Conservation (phyloP, 2,888 invertebrate genomes). For the Caenorhabditis becei region DNA sequence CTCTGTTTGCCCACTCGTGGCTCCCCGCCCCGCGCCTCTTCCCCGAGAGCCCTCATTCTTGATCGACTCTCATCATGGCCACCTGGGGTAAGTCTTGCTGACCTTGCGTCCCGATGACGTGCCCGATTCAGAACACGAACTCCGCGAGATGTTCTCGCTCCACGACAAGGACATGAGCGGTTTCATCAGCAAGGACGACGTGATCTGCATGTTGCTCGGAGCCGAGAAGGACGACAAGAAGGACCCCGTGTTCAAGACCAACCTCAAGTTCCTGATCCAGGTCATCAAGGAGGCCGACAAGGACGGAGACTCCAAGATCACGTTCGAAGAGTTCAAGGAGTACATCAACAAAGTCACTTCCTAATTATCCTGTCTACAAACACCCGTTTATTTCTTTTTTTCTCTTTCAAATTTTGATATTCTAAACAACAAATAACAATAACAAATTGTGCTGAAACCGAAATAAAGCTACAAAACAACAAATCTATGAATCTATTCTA, state of each 20-base stretch:
- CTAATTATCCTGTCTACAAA: slow-evolving; percentile 23
- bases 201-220: slow-evolving; percentile 76
- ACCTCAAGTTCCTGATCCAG: slow-evolving; percentile 77
- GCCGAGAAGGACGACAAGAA: slow-evolving; percentile 78
- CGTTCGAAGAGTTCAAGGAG: slow-evolving; percentile 78
- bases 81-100: slow-evolving; percentile 56
- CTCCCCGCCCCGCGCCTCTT: slow-evolving; percentile 23
- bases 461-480: slow-evolving; percentile 5
- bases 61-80: slow-evolving; percentile 49
- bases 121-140: slow-evolving; percentile 68
- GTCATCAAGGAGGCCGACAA: slow-evolving; percentile 78
- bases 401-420: background rate
- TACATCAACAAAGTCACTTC: slow-evolving; percentile 75
- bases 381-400: slow-evolving; percentile 29
- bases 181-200: slow-evolving; percentile 76
- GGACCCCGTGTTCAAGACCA: slow-evolving; percentile 78
- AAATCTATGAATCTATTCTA: slow-evolving; percentile 13
- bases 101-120: background rate
- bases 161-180: slow-evolving; percentile 78
- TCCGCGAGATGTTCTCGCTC: slow-evolving; percentile 75
- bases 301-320: slow-evolving; percentile 78
- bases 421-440: slow-evolving; percentile 8
- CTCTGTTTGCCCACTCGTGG: slow-evolving; percentile 50
- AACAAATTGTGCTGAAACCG: slow-evolving; percentile 1
- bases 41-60: slow-evolving; percentile 21